Percentiles rank a stretch among this genome's conserved stretches.
Conservation (phyloP, 2,113 vertebrate genomes). For the Crotophaga sulcirostris region DNA sequence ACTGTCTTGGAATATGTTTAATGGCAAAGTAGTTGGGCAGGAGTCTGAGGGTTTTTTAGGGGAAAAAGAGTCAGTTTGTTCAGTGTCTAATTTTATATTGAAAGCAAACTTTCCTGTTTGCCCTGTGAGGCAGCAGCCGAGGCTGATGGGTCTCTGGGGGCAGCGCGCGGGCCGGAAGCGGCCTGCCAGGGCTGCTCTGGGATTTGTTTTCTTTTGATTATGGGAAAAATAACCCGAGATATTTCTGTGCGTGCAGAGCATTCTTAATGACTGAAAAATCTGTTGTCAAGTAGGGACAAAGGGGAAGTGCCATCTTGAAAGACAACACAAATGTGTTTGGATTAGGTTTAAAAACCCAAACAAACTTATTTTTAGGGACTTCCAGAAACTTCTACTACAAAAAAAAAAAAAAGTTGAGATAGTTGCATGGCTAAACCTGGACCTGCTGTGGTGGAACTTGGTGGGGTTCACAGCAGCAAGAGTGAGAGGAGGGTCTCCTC, state of each 20-base stretch:
- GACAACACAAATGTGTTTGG: neutral
- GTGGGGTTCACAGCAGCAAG: neutral
- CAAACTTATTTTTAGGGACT: constrained; percentile 34
- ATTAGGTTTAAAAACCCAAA: constrained; percentile 24
- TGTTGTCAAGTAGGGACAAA: neutral
- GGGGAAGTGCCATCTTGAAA: constrained; percentile 12
- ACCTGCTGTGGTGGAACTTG: neutral
- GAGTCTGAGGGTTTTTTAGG: neutral
- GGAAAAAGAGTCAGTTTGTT: neutral
- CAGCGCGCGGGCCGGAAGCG: neutral
- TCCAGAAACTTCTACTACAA: constrained; percentile 12
- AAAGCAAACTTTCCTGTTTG: neutral
- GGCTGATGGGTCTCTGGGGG: constrained; percentile 13
- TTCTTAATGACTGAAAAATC: constrained; percentile 54
- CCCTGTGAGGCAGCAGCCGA: constrained; percentile 1
- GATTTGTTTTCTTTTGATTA: constrained; percentile 65
- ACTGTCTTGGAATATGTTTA: neutral
- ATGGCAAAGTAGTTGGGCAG: neutral
- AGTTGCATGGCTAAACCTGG: neutral
- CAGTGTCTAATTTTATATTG: neutral
- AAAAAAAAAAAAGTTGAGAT: rapidly evolving
- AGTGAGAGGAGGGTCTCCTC: rapidly evolving
- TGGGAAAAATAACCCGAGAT: constrained; percentile 62
- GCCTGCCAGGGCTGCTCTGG: constrained; percentile 54
- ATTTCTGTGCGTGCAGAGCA: constrained; percentile 57